Evolutionary conservation across 2,797 vertebrate genomes (phyloP).

Genomic region (Centroberyx gerrardi): DNA sequence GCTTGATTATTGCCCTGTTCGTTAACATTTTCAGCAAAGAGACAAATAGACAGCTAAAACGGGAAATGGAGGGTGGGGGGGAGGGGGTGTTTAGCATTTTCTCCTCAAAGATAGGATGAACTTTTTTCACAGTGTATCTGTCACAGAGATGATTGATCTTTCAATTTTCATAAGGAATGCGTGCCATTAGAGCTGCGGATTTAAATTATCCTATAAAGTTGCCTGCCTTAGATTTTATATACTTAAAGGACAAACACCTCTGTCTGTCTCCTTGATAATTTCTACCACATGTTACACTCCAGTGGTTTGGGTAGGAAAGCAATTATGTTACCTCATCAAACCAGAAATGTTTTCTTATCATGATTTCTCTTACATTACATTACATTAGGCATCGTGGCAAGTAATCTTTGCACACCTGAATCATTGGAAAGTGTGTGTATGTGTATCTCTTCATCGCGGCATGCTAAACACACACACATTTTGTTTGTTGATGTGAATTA

Average conservation of each 20-base stretch:
- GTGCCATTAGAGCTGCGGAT: constrained; percentile 76
- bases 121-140: constrained; percentile 70
- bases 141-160: constrained; percentile 82
- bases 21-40: constrained; percentile 83
- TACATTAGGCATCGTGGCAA: constrained; percentile 60
- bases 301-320: constrained; percentile 78
- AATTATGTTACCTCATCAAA: constrained; percentile 88
- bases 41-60: constrained; percentile 79
- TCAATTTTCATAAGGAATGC: constrained; percentile 83
- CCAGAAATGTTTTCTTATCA: constrained; percentile 83
- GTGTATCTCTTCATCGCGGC: constrained; percentile 46
- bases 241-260: constrained; percentile 85
- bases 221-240: constrained; percentile 81
- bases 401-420: constrained; percentile 67
- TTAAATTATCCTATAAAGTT: constrained; percentile 85
- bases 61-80: background rate
- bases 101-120: constrained; percentile 67
- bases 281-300: constrained; percentile 86
- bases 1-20: constrained; percentile 83
- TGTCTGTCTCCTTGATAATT: constrained; percentile 86
- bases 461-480: constrained; percentile 46
- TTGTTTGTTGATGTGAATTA: constrained; percentile 67
- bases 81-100: constrained; percentile 75
- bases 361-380: constrained; percentile 70
- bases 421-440: constrained; percentile 23